Percentiles rank a stretch among this genome's conserved stretches.
These are phyloP conservation scores for Acanthosepion lycidas DNA, from an alignment of 2,888 invertebrate species.

Conservation along the genomic window DNA sequence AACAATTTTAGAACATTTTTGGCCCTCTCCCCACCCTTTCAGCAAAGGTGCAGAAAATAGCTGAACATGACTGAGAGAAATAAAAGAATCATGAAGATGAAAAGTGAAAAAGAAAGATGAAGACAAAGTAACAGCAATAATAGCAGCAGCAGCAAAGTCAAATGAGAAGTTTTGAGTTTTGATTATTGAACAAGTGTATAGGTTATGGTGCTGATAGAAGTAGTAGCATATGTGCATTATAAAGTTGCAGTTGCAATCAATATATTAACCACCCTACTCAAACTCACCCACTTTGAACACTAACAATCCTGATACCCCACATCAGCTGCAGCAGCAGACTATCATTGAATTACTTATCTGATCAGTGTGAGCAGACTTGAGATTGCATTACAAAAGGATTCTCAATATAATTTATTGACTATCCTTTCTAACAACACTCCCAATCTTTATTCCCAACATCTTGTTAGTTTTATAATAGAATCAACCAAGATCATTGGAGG, in stretches of 20 bases:
- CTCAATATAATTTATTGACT: conserved; percentile 16
- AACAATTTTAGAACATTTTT: too few relatives aligned
- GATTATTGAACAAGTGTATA: background rate
- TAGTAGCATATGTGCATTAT: background rate
- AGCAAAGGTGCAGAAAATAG: too few relatives aligned
- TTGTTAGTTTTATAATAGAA: background rate
- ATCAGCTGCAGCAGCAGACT: background rate
- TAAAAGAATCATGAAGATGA: too few relatives aligned
- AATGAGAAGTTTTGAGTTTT: conserved; percentile 33
- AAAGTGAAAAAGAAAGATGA: background rate
- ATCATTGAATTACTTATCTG: conserved; percentile 6
- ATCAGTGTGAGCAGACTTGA: background rate
- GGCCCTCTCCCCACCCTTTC: too few relatives aligned
- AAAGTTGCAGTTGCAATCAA: conserved; percentile 13
- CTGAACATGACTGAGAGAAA: too few relatives aligned
- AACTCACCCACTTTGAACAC: background rate
- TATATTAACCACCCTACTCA: background rate
- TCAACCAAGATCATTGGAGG: background rate
- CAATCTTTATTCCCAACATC: background rate
- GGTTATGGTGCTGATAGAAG: background rate
- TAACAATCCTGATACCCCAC: background rate
- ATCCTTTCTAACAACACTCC: background rate
- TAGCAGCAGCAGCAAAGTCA: background rate
- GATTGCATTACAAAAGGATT: conserved; percentile 21
- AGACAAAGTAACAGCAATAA: background rate